Base-by-base conservation (phyloP, 2,888 invertebrate genomes). In the Stratiomys singularior region DNA sequence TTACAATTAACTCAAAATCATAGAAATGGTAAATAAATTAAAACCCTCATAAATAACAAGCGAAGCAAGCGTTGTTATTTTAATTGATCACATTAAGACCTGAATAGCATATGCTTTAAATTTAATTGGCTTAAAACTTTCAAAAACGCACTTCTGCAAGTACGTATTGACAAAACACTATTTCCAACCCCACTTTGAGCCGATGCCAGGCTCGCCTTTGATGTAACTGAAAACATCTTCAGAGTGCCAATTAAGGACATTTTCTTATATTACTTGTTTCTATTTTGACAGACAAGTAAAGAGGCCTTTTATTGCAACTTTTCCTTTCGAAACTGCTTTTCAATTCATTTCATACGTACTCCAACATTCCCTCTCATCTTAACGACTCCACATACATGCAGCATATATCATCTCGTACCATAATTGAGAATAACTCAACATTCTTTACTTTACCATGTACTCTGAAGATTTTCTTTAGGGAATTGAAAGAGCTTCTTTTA, bases 401-500 rank as follows among this genome's bases (percentile, higher is more conserved):
- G n/a, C n/a, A n/a, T n/a, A n/a, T 15, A 52, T 52, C 52, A 18
- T 52, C 52, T 52, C 15, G 7, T 9, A 37, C 9, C 15, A 15
- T 52, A 52, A 52, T 52, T 52, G 52, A 52, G 18, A 13, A 52
- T 5, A 52, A 52, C 52, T 37, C 37, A 37, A 37, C 37, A 37
- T 37, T 37, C 9, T 9, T 37, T 37, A 37, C 37, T 37, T 37
- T 37, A 37, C 37, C 9, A 37, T 9, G 9, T 9, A 37, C 37
- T 37, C 3, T 9, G 37, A 37, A 3, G 37, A 37, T 5, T 37
- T 9, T 58, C 58, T 58, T 58, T 21, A 3, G 58, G 18, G 21
- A 58, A 58, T 58, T 64, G 64, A 64, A 58, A 64, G 64, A 25
- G 27, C 27, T 52, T 52, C 64, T 64, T 64, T 27, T 25, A 52